These are phyloP conservation scores for Chrysocyon brachyurus DNA, from an alignment of 2,797 vertebrate genomes.

Conservation along the genomic window DNA sequence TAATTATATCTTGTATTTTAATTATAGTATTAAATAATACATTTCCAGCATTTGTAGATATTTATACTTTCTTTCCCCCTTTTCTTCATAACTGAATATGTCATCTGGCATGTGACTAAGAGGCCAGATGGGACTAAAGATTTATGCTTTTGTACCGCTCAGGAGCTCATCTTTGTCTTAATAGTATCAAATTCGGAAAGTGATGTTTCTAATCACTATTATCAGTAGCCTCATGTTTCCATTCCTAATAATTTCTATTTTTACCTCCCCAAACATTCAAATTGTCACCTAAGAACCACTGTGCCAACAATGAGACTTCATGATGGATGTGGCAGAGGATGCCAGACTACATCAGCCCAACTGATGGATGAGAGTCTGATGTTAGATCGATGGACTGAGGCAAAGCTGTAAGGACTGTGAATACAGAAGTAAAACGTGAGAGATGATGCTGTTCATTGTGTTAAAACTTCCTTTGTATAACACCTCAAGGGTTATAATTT, in stretches of 20 bases:
- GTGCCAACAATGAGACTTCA: background rate
- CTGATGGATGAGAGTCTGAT: background rate
- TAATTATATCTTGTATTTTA: background rate
- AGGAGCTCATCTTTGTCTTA: background rate
- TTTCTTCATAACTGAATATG: background rate
- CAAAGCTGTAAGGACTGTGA: background rate
- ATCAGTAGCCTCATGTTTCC: background rate
- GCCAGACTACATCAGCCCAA: background rate
- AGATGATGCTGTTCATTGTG: background rate
- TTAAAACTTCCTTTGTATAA: background rate
- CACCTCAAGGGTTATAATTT: too few species aligned
- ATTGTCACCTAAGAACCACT: background rate
- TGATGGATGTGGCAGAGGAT: background rate
- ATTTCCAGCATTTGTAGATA: background rate
- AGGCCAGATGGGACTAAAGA: background rate
- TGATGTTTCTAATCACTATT: background rate
- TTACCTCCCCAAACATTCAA: background rate
- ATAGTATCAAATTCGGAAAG: background rate
- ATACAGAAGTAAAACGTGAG: background rate
- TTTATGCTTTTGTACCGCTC: background rate
- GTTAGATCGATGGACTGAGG: background rate
- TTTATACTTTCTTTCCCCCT: background rate
- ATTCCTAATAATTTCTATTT: background rate
- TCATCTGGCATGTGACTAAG: background rate
- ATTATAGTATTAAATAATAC: background rate